Percentiles rank a stretch among this genome's conserved stretches.
These are phyloP conservation scores for Grantiella picta DNA, from an alignment of 2,113 vertebrate species.

Conservation along the genomic window DNA sequence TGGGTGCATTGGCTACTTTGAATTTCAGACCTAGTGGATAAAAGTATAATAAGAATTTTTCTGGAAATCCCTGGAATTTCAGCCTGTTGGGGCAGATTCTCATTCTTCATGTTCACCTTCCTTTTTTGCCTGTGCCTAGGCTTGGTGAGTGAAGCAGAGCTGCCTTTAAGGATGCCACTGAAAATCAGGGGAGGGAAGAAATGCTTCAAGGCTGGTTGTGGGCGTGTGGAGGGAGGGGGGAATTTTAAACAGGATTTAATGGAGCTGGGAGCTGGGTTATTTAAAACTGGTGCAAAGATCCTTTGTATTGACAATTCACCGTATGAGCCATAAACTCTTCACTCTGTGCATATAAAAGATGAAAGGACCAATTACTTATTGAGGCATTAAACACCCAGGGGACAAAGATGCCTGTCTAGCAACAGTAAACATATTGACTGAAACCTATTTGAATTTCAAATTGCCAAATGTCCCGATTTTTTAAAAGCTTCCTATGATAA, in stretches of 20 bases:
- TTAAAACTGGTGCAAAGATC: slow-evolving; percentile 36
- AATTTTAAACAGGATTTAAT: slow-evolving; percentile 30
- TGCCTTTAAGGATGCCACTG: background rate
- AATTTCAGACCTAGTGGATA: background rate
- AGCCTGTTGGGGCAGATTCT: background rate
- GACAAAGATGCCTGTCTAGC: slow-evolving; percentile 40
- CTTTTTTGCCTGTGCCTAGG: background rate
- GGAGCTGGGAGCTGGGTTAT: slow-evolving; percentile 9
- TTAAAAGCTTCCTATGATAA: slow-evolving; percentile 66
- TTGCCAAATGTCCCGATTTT: slow-evolving; percentile 60
- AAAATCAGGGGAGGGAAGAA: background rate
- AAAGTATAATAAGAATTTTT: background rate
- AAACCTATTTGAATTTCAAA: slow-evolving; percentile 67
- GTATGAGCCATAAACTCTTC: slow-evolving; percentile 45
- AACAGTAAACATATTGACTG: slow-evolving; percentile 68
- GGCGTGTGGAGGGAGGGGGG: background rate
- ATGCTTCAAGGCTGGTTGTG: background rate
- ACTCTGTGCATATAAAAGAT: slow-evolving; percentile 49
- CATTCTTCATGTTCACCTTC: background rate
- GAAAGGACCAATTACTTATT: slow-evolving; percentile 61
- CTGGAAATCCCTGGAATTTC: background rate
- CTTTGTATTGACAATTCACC: slow-evolving; percentile 53
- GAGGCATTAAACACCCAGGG: slow-evolving; percentile 51
- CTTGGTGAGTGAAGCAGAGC: background rate
- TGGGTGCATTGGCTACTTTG: background rate